Percentiles rank a stretch among this genome's conserved stretches.
phyloP scores from a whole-genome alignment of 2,888 invertebrate genomes.

The Pollenia angustigena region DNA sequence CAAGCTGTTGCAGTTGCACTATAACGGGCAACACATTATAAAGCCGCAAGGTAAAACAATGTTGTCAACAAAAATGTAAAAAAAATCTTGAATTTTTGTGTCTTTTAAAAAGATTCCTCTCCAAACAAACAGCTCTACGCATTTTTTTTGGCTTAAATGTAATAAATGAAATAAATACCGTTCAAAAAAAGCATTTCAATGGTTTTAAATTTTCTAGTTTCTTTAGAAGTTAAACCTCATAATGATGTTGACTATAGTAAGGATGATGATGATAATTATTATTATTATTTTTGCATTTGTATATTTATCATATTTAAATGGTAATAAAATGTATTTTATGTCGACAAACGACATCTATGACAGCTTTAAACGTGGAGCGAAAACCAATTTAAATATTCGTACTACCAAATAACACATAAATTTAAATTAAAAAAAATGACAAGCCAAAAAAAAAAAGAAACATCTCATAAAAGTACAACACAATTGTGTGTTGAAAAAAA shows the following conservation, averaged over 20 bases:
- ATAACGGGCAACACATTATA: constrained; percentile 16
- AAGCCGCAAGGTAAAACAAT: constrained; percentile 33
- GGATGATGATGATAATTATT: constrained; percentile 8
- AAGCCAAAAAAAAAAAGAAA: constrained; percentile 36
- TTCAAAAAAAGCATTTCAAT: background rate
- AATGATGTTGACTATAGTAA: constrained; percentile 7
- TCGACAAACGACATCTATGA: constrained; percentile 72
- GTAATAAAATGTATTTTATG: constrained; percentile 81
- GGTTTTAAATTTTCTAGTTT: background rate
- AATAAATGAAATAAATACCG: background rate
- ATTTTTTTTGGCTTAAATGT: background rate
- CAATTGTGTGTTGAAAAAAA: constrained; percentile 56
- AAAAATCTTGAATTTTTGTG: background rate
- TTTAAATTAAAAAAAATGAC: constrained; percentile 67
- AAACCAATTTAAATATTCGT: constrained; percentile 55
- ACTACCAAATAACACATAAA: constrained; percentile 75
- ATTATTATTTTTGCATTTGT: constrained; percentile 17
- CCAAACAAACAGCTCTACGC: constrained; percentile 23
- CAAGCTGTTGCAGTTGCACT: constrained; percentile 9
- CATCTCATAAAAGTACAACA: constrained; percentile 46
- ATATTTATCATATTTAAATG: constrained; percentile 82
- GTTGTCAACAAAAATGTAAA: constrained; percentile 31
- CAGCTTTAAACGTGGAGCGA: constrained; percentile 48
- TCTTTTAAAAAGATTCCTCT: background rate
- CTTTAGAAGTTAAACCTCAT: constrained; percentile 14